Conservation (phyloP, 2,888 invertebrate species). For the Alviniconcha strummeri region DNA sequence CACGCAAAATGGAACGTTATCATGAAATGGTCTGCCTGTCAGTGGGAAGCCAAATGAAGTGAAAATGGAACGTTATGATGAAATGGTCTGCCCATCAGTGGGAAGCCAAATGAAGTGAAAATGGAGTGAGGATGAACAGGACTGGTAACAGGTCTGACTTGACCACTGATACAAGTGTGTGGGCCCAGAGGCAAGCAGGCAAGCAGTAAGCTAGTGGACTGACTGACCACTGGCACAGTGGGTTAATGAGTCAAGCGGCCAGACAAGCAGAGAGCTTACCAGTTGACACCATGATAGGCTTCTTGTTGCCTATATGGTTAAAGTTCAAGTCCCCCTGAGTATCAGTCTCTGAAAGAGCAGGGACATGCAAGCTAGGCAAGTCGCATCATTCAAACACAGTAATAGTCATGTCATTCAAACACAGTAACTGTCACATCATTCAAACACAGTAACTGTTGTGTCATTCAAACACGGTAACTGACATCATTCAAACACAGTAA, state of each 20-base stretch:
- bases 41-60: not conserved
- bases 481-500: too few species aligned
- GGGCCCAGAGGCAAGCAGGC: not conserved
- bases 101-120: not conserved
- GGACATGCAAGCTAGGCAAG: not conserved
- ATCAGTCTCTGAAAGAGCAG: conserved; percentile 35
- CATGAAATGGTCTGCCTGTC: not conserved
- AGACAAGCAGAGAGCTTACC: conserved; percentile 32
- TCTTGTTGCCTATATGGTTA: conserved; percentile 35
- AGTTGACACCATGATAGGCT: conserved; percentile 39
- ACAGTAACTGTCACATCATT: too few species aligned
- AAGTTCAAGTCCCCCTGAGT: conserved; percentile 34
- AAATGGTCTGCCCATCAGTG: not conserved
- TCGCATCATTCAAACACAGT: not conserved
- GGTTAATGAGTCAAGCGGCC: conserved; percentile 7
- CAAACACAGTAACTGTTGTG: too few species aligned
- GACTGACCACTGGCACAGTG: not conserved
- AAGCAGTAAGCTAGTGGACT: conserved; percentile 12
- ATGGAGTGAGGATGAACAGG: not conserved
- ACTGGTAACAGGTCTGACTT: not conserved
- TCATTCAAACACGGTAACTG: too few species aligned
- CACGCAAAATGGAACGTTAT: not conserved
- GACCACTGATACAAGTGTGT: too few species aligned
- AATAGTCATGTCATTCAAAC: too few species aligned
- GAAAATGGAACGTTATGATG: not conserved